Percentiles rank a stretch among this genome's conserved stretches.
These are phyloP conservation scores for Platynereis dumerilii DNA, from an alignment of 2,888 invertebrate species.

Conservation along the genomic window DNA sequence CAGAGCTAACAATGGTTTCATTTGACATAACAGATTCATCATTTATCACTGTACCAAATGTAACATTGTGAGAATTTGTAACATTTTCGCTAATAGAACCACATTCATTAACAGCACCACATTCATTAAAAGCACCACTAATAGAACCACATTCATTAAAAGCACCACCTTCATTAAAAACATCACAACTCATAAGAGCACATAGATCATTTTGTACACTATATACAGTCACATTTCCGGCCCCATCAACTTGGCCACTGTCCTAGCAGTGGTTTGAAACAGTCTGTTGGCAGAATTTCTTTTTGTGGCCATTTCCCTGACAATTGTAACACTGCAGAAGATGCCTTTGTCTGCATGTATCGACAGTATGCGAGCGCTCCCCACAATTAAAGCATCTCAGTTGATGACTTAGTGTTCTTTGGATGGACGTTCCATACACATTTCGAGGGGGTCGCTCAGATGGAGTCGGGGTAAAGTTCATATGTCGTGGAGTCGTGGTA, in stretches of 20 bases:
- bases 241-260: background rate
- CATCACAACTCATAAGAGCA: too few relatives aligned
- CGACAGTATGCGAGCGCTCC: background rate
- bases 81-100: too few relatives aligned
- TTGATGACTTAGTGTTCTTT: background rate
- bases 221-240: background rate
- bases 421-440: background rate
- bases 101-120: too few relatives aligned
- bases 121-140: too few relatives aligned
- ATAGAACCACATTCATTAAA: too few relatives aligned
- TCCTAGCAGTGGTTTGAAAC: background rate
- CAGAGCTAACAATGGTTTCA: too few relatives aligned
- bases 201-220: too few relatives aligned
- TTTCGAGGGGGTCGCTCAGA: background rate
- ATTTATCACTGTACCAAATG: too few relatives aligned
- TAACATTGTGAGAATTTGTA: too few relatives aligned
- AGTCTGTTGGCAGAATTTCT: background rate
- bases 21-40: too few relatives aligned
- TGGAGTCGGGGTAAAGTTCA: background rate
- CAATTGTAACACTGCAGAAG: background rate
- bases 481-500: background rate
- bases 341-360: background rate
- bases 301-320: background rate
- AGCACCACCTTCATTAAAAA: too few relatives aligned
- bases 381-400: slow-evolving; percentile 7